These are phyloP conservation scores for Itoplectis maculator DNA, from an alignment of 2,888 invertebrate species.

Conservation along the genomic window DNA sequence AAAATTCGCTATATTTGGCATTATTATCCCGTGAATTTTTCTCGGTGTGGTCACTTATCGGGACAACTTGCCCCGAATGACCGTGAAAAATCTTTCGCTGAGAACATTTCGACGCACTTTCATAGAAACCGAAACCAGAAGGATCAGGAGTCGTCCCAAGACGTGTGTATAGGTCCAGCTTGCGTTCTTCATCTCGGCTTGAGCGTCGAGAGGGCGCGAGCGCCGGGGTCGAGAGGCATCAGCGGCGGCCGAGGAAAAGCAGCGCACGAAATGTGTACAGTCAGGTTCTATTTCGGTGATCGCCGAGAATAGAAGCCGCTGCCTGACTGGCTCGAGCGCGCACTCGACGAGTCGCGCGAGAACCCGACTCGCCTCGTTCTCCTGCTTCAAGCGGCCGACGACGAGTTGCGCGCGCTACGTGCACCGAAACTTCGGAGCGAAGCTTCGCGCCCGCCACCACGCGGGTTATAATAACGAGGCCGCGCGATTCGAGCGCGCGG, in stretches of 20 bases:
- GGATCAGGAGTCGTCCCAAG: not conserved
- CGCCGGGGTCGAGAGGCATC: conserved; percentile 37
- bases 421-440: conserved; percentile 21
- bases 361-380: conserved; percentile 58
- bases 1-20: no score
- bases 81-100: not conserved
- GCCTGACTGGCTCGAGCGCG: conserved; percentile 65
- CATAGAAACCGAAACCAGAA: not conserved
- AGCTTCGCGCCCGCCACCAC: conserved; percentile 13
- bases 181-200: conserved; percentile 36
- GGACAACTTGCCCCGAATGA: no score
- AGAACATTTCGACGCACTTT: not conserved
- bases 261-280: conserved; percentile 69
- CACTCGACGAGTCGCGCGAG: conserved; percentile 50
- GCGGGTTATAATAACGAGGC: conserved; percentile 72
- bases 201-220: conserved; percentile 53
- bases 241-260: conserved; percentile 63
- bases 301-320: conserved; percentile 69
- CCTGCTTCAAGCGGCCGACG: no score
- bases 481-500: conserved; percentile 60
- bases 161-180: conserved; percentile 42
- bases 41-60: no score
- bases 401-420: conserved; percentile 48
- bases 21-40: no score
- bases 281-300: conserved; percentile 68